phyloP scores from a whole-genome alignment of 2,888 invertebrate species.

The Pycnomerus fuliginosus region DNA sequence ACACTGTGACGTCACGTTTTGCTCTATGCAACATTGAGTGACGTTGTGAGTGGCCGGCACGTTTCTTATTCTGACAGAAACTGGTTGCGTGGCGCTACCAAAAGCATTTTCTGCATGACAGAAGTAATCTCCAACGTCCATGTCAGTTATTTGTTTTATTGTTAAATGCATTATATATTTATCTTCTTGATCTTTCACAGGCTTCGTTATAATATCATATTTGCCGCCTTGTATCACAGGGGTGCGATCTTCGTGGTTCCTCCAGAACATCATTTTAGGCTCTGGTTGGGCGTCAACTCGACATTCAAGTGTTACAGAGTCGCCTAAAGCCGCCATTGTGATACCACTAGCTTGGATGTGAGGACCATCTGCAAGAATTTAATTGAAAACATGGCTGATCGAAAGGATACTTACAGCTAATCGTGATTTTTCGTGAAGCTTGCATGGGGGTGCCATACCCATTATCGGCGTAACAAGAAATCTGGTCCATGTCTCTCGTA shows the following conservation, averaged over 20 bases:
- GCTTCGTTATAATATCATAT: slow-evolving; percentile 63
- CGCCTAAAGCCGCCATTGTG: slow-evolving; percentile 74
- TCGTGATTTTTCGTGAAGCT: slow-evolving; percentile 75
- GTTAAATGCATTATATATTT: slow-evolving; percentile 73
- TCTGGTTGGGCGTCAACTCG: slow-evolving; percentile 76
- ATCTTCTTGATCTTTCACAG: slow-evolving; percentile 65
- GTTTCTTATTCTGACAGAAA: slow-evolving; percentile 69
- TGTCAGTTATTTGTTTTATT: slow-evolving; percentile 69
- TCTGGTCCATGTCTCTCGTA: slow-evolving; percentile 80
- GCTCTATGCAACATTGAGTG: slow-evolving; percentile 76
- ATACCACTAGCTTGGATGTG: slow-evolving; percentile 75
- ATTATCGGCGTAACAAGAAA: slow-evolving; percentile 86
- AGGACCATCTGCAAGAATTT: slow-evolving; percentile 63
- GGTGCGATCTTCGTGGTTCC: slow-evolving; percentile 70
- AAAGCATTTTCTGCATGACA: slow-evolving; percentile 85
- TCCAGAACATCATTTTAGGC: slow-evolving; percentile 81
- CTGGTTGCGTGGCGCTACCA: slow-evolving; percentile 70
- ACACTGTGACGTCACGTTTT: slow-evolving; percentile 77
- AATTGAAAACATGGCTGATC: neutral
- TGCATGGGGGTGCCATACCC: slow-evolving; percentile 87
- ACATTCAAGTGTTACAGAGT: slow-evolving; percentile 75
- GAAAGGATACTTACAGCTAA: slow-evolving; percentile 69
- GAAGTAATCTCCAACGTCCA: slow-evolving; percentile 78
- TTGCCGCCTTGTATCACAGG: slow-evolving; percentile 78
- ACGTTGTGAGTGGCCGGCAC: slow-evolving; percentile 67